These are phyloP conservation scores for Oryzias melastigma DNA, from an alignment of 2,113 vertebrate species.

Conservation along the genomic window DNA sequence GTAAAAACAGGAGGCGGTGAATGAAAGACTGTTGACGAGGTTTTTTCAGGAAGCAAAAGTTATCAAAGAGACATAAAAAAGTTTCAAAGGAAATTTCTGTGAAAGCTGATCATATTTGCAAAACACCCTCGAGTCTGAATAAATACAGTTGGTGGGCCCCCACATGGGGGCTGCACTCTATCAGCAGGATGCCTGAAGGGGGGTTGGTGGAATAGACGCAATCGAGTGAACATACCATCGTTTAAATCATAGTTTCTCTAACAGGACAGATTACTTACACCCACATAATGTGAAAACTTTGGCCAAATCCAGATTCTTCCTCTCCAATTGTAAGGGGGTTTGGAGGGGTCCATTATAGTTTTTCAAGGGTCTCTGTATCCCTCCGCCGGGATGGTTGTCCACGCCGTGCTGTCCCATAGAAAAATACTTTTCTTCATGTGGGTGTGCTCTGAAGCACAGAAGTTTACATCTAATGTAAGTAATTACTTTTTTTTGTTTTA, in stretches of 20 bases:
- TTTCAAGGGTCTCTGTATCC: too few species aligned
- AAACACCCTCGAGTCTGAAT: constrained; percentile 50
- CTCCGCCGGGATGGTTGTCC: too few species aligned
- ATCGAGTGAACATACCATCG: constrained; percentile 29
- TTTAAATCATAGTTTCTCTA: constrained; percentile 27
- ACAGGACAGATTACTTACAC: background rate
- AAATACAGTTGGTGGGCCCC: constrained; percentile 17
- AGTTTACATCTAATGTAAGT: too few species aligned
- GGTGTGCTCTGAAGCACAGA: too few species aligned
- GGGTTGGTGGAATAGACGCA: constrained; percentile 29
- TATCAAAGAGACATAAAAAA: constrained; percentile 35
- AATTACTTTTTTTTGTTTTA: too few species aligned
- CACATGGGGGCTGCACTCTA: constrained; percentile 21
- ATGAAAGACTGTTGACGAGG: constrained; percentile 23
- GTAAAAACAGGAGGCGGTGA: constrained; percentile 8
- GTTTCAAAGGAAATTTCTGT: constrained; percentile 16
- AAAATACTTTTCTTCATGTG: too few species aligned
- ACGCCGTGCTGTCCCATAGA: too few species aligned
- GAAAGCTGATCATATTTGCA: constrained; percentile 24
- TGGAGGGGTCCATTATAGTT: too few species aligned
- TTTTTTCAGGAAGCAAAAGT: constrained; percentile 5
- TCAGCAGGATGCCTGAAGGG: constrained; percentile 14
- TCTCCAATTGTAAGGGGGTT: too few species aligned
- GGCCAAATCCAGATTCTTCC: too few species aligned
- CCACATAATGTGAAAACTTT: too few species aligned